Evolutionary conservation across 53 echinoderm and acorn worm genomes (phyloP), one percentile per base, ranked within the genome.

Genomic region (Paracentrotus lividus): DNA sequence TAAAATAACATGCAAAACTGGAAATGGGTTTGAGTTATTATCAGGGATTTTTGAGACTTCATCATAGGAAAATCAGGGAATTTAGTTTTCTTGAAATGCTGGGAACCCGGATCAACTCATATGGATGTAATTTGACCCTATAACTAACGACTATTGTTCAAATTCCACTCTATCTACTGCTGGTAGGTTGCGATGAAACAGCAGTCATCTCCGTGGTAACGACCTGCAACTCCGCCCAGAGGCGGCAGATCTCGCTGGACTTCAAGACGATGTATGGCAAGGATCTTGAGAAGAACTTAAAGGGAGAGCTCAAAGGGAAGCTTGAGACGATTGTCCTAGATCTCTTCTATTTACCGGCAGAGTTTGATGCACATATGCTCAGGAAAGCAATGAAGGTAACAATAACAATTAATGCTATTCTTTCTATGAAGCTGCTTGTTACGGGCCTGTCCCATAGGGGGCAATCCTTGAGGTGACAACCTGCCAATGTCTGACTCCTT

Each of bases 231-330:
- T 94, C 95, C 68, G 93, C 93, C 27, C 99, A 99, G 93, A 93
- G 99, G 65, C 96, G 96, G 81, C 67, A 91, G 88, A 93, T 99
- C 8, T 29, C 94, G 33, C 58, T 96, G 2, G 97, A 97, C 92
- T 99, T 94, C 95, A 99, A 99, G 90, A 99, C 99, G 16, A 97
- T 99, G 99, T 99, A 96, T 77, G 99, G 99, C 84, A 97, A 97
- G 96, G 98, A 98, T 92, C 93, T 98, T 76, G 93, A 96, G 77
- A 98, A 96, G 88, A 95, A 98, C 65, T 54, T 98, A 27, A 98
- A 98, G 92, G 94, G 98, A 64, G 98, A 98, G 42, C 90, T 98
- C 87, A 98, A 97, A 27, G 97, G 98, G 5, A 98, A 98, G 91
- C 85, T 98, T 47, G 98, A 98, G 65, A 94, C 86, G 0, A 86